Conservation (phyloP, 1,140 invertebrate genomes). For the Melipona quadrifasciata region DNA sequence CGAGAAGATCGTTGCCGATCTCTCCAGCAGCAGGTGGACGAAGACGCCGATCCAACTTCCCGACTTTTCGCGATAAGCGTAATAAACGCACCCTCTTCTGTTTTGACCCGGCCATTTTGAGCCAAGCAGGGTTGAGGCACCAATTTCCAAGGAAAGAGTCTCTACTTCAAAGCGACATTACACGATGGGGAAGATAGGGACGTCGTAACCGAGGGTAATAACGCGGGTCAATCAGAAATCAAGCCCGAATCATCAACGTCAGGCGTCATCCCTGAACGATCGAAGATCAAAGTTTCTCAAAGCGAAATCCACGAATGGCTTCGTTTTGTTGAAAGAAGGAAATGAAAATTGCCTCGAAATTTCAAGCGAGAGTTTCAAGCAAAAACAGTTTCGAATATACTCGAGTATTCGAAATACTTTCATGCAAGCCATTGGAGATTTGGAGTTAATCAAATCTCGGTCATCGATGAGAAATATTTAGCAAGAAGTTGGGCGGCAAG, state of each 20-base stretch:
- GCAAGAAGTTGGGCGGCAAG: neutral
- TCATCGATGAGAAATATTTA: slow-evolving; percentile 5
- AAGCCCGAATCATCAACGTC: neutral
- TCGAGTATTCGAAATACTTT: neutral
- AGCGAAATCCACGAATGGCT: no score
- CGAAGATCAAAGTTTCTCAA: no score
- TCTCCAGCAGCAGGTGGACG: neutral
- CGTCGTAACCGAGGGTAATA: neutral
- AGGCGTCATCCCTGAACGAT: no score
- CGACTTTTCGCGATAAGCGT: neutral
- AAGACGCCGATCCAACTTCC: neutral
- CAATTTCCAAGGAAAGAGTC: neutral
- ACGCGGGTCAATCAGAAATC: slow-evolving; percentile 26
- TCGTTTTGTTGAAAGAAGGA: no score
- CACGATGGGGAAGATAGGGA: neutral
- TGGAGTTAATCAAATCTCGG: slow-evolving; percentile 29
- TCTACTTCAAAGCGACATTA: neutral
- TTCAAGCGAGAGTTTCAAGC: no score
- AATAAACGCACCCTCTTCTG: neutral
- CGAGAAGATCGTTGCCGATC: no score
- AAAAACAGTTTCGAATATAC: no score
- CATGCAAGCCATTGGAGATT: neutral
- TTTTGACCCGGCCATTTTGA: neutral
- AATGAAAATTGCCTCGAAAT: no score
- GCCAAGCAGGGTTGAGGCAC: neutral